These are phyloP conservation scores for Lasaia peninsularis DNA, from an alignment of 1,140 invertebrate genomes.

Conservation along the genomic window DNA sequence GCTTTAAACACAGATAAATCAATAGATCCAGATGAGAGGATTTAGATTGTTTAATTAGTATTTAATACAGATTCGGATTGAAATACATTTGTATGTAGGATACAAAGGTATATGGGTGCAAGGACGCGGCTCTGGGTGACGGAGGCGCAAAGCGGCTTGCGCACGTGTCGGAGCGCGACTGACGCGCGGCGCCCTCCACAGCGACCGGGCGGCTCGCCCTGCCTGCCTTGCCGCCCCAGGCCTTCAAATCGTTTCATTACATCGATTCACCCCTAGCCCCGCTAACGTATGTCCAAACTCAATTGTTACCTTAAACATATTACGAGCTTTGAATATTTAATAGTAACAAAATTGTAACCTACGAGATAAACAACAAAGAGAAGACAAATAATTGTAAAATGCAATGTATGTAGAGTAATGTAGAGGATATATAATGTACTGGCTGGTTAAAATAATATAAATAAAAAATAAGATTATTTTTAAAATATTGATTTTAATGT, in stretches of 20 bases:
- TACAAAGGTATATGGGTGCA: slow-evolving; percentile 48
- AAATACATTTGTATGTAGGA: slow-evolving; percentile 26
- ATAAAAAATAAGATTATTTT: no score
- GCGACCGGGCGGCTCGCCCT: slow-evolving; percentile 35
- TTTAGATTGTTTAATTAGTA: neutral
- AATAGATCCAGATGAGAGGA: slow-evolving; percentile 1
- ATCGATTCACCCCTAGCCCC: slow-evolving; percentile 32
- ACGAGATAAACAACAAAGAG: no score
- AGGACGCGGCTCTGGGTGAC: slow-evolving; percentile 42
- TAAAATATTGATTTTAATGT: no score
- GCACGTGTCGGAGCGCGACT: slow-evolving; percentile 71
- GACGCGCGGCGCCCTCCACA: slow-evolving; percentile 49
- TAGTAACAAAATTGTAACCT: neutral
- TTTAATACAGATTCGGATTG: neutral
- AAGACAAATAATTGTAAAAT: no score
- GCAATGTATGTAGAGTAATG: no score
- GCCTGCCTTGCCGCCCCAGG: slow-evolving; percentile 22
- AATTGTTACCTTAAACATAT: slow-evolving; percentile 13
- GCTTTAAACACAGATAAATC: slow-evolving; percentile 34
- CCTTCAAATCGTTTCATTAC: slow-evolving; percentile 31
- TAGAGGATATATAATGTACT: no score
- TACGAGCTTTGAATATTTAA: slow-evolving; percentile 1
- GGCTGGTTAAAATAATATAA: no score
- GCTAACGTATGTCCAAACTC: slow-evolving; percentile 24
- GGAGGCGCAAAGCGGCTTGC: slow-evolving; percentile 58